Percentiles rank a stretch among this genome's conserved stretches.
phyloP scores from a whole-genome alignment of 2,797 vertebrate genomes.

The Phoxinus dragarum region DNA sequence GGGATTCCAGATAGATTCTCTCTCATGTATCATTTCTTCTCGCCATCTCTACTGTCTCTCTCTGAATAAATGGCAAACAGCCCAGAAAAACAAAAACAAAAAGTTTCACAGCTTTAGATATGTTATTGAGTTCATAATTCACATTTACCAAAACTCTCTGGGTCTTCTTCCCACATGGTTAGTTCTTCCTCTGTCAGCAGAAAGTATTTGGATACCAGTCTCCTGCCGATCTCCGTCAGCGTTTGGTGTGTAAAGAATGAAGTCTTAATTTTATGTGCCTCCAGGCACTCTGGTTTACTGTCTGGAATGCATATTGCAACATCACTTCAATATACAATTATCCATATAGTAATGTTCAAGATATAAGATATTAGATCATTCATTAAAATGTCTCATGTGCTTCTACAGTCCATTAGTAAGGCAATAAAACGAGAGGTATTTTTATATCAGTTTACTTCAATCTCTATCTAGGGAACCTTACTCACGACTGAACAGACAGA shows the following conservation, averaged over 20 bases:
- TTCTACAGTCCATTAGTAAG: neutral
- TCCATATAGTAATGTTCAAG: neutral
- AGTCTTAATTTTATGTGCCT: slow-evolving; percentile 95
- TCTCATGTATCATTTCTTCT: neutral
- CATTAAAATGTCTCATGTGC: slow-evolving; percentile 9
- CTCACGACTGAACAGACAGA: neutral
- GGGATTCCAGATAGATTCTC: neutral
- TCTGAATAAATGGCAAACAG: neutral
- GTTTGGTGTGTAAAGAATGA: slow-evolving; percentile 94
- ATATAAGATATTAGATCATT: slow-evolving; percentile 23
- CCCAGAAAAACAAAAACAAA: neutral
- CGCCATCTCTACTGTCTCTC: neutral
- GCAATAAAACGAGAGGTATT: slow-evolving; percentile 3
- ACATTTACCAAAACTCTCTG: slow-evolving; percentile 92
- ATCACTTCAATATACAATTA: slow-evolving; percentile 35
- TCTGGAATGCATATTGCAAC: slow-evolving; percentile 74
- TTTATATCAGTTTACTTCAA: slow-evolving; percentile 18
- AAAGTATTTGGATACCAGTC: slow-evolving; percentile 96
- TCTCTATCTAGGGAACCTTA: slow-evolving; percentile 14
- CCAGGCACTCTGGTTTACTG: slow-evolving; percentile 93
- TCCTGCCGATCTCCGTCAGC: slow-evolving; percentile 91
- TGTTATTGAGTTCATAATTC: neutral
- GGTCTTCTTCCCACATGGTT: slow-evolving; percentile 98
- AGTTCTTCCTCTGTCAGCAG: slow-evolving; percentile 93
- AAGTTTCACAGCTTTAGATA: neutral